Evolutionary conservation across 2,113 vertebrate genomes (phyloP).

Genomic region (Thinocorus orbignyianus): DNA sequence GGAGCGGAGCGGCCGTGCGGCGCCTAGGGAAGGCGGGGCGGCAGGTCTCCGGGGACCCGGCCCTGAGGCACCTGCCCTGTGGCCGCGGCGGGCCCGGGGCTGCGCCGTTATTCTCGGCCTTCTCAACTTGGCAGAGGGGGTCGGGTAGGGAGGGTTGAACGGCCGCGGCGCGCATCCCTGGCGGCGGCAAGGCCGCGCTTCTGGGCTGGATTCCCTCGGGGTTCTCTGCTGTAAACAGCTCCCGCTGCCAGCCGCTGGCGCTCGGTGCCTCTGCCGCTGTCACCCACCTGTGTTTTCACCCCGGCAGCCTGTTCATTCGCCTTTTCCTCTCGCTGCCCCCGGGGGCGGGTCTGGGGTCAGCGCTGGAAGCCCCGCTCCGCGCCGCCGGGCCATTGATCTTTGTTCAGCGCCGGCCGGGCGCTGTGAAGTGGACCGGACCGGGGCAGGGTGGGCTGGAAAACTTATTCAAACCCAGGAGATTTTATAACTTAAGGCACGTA

Average conservation of each 20-base stretch:
- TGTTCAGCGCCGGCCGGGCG: too few relatives aligned
- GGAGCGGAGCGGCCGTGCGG: neutral
- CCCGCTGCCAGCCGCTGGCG: neutral
- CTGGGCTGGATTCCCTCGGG: accelerated
- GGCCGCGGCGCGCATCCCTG: accelerated
- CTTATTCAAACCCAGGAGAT: neutral
- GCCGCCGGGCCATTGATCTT: too few relatives aligned
- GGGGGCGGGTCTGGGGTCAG: too few relatives aligned
- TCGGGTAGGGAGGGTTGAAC: too few relatives aligned
- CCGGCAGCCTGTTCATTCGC: neutral
- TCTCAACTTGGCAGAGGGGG: neutral
- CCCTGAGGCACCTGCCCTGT: neutral
- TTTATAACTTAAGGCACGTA: neutral
- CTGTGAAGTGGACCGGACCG: too few relatives aligned
- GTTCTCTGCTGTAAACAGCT: neutral
- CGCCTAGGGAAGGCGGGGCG: neutral
- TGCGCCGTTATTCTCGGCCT: neutral
- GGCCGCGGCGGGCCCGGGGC: neutral
- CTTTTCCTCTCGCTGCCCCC: neutral
- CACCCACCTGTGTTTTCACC: neutral
- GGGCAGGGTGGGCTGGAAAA: too few relatives aligned
- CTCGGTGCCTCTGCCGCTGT: neutral
- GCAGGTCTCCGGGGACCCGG: too few relatives aligned
- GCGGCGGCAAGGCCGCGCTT: neutral
- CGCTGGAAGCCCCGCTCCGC: too few relatives aligned